Percentiles rank a stretch among this genome's conserved stretches.
Conservation (phyloP, 2,888 invertebrate genomes). For the Leptopilina myrica region DNA sequence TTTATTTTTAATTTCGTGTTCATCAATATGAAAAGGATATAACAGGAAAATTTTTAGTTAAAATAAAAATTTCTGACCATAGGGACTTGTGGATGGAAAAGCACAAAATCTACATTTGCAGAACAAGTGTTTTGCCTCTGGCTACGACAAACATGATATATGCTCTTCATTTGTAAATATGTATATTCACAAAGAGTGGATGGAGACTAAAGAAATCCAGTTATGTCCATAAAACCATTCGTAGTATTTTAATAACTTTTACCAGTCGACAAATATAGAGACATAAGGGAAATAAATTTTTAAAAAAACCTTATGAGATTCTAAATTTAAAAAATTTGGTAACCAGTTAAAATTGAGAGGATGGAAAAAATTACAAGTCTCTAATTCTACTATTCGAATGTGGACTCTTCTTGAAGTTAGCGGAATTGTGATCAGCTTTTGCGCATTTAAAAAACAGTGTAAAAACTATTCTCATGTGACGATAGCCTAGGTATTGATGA, state of each 20-base stretch:
- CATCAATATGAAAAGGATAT: not conserved
- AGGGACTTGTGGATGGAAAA: not conserved
- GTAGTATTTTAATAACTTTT: not conserved
- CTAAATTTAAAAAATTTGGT: too few relatives aligned
- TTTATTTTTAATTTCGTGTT: too few relatives aligned
- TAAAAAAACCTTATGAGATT: too few relatives aligned
- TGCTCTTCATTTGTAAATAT: constrained; percentile 13
- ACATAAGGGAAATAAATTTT: too few relatives aligned
- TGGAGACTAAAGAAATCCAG: not conserved
- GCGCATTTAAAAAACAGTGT: too few relatives aligned
- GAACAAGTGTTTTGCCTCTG: constrained; percentile 20
- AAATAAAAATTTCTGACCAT: constrained; percentile 13
- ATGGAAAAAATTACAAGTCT: too few relatives aligned
- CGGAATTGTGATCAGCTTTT: too few relatives aligned
- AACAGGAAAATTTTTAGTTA: not conserved
- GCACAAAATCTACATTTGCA: constrained; percentile 30
- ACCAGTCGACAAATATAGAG: not conserved
- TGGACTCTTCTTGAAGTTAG: too few relatives aligned
- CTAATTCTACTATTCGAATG: too few relatives aligned
- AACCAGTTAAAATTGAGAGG: too few relatives aligned
- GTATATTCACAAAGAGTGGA: constrained; percentile 18
- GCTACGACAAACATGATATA: constrained; percentile 19
- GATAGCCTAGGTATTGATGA: too few relatives aligned
- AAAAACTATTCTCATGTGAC: too few relatives aligned
- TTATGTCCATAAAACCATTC: not conserved